Base-by-base conservation (phyloP, 53 echinoderm and acorn worm genomes). In the Stichopus horrens region DNA sequence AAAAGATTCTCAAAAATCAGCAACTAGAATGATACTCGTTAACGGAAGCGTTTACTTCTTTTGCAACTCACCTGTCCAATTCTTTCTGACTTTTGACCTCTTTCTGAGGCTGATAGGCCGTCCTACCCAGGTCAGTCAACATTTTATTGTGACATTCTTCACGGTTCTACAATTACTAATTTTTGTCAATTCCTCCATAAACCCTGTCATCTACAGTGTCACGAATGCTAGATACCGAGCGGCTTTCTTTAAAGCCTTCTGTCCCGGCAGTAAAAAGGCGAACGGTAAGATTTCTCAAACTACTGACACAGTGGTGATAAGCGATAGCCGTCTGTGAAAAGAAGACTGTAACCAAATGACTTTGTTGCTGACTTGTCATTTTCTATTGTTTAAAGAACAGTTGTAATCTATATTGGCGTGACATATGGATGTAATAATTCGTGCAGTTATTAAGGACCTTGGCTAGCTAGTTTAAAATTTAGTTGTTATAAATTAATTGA, bases 41-140 rank as follows among this genome's bases (percentile, higher is more conserved):
- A 77, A 77, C 51, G 77, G 54, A 77, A 77, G 77, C 54, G 54
- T 77, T 18, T 77, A 9, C 53, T 77, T 77, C 54, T 77, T 77
- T 51, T 77, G 77, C 53, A 77, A 77, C 37, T 21, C 77, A 23
- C 77, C 77, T 4, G 13, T 53, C 11, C 77, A 7, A 37, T 53
- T 77, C 16, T 77, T 9, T 51, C 11, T 77, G 37, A 77, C 77
- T 8, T n/a, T 77, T 9, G 13, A 37, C 22, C 16, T 77, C 8
- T 77, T 77, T 5, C 2, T 77, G 7, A 52, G 37, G 2, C 9
- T 77, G 51, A 23, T 77, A 21, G 77, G 77, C 7, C 11, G 5
- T 21, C 77, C 22, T 8, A 21, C 11, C 13, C 52, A 18, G 16
- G 16, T 53, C 9, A 51, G 16, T 77, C 6, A 51, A 5, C 8